Evolutionary conservation across 2,113 vertebrate genomes (phyloP).

Genomic region (Proterorhinus semilunaris): DNA sequence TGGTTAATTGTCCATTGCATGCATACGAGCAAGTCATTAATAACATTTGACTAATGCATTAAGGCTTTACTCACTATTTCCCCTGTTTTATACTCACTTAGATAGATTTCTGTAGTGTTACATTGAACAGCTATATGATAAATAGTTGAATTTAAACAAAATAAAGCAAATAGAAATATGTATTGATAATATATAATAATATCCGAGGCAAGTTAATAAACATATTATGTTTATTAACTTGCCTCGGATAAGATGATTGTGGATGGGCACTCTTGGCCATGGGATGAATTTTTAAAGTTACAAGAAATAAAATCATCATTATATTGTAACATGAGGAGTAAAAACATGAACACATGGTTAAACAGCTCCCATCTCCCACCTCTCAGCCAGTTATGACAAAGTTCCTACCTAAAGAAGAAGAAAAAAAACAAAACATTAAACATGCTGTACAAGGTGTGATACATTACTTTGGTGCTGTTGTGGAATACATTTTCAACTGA

Average conservation of each 20-base stretch:
- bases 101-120: not conserved
- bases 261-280: too few species aligned
- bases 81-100: not conserved
- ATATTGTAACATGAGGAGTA: too few species aligned
- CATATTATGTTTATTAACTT: too few species aligned
- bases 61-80: constrained; percentile 43
- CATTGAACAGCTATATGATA: not conserved
- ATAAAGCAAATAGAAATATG: too few species aligned
- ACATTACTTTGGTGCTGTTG: constrained; percentile 35
- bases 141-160: not conserved
- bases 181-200: too few species aligned
- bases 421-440: constrained; percentile 31
- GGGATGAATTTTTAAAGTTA: too few species aligned
- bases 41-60: constrained; percentile 90
- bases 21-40: constrained; percentile 93
- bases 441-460: constrained; percentile 36
- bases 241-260: too few species aligned
- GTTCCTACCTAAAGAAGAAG: not conserved
- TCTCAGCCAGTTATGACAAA: constrained; percentile 31
- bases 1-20: constrained; percentile 92
- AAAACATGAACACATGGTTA: not conserved
- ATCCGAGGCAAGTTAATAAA: too few species aligned
- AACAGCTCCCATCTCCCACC: not conserved
- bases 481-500: constrained; percentile 45
- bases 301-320: too few species aligned